Percentiles rank a stretch among this genome's conserved stretches.
Conservation (phyloP, 2,113 vertebrate species). For the Carassius carassius region DNA sequence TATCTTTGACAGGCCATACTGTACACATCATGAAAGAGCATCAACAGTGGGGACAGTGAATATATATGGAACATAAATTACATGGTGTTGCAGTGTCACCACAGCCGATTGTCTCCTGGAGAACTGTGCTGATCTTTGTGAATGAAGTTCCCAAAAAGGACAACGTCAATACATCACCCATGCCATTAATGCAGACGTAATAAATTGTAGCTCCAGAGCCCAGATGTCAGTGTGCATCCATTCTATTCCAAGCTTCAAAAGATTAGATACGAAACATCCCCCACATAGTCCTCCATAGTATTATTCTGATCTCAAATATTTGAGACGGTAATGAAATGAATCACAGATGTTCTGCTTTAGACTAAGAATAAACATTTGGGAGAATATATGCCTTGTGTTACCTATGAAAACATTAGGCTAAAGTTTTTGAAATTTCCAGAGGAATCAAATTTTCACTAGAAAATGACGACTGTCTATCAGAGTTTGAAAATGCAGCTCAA, state of each 20-base stretch:
- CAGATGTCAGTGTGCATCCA: slow-evolving; percentile 9
- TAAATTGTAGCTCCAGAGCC: slow-evolving; percentile 35
- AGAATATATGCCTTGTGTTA: slow-evolving; percentile 1
- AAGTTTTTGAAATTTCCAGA: background rate
- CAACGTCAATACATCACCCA: background rate
- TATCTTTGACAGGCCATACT: slow-evolving; percentile 15
- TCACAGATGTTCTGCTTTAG: background rate
- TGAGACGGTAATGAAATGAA: background rate
- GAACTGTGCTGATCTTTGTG: slow-evolving; percentile 31
- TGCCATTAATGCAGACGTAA: slow-evolving; percentile 41
- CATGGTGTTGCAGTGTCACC: slow-evolving; percentile 8
- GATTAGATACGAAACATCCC: background rate
- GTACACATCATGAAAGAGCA: background rate
- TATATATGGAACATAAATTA: slow-evolving; percentile 24
- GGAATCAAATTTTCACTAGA: background rate
- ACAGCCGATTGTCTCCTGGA: slow-evolving; percentile 1
- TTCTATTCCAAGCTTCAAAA: slow-evolving; percentile 29
- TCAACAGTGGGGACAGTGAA: slow-evolving; percentile 13
- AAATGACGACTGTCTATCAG: background rate
- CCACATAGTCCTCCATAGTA: slow-evolving; percentile 7
- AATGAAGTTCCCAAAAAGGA: slow-evolving; percentile 21
- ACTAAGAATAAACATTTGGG: slow-evolving; percentile 12
- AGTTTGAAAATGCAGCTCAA: background rate
- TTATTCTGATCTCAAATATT: slow-evolving; percentile 24
- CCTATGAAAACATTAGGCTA: background rate